Conservation (phyloP, 1,140 invertebrate species). For the Leptopilina clavipes region DNA sequence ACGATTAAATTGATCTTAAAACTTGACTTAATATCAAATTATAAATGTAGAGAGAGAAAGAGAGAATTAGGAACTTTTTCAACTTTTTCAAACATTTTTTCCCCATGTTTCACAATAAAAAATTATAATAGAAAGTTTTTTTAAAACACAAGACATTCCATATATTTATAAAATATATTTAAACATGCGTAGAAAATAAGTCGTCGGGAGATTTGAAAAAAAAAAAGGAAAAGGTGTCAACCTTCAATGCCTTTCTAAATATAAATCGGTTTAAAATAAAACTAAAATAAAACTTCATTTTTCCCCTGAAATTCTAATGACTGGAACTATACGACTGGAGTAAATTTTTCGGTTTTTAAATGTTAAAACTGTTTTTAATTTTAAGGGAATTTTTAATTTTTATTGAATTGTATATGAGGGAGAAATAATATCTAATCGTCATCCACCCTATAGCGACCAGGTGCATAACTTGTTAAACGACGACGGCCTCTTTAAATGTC, state of each 20-base stretch:
- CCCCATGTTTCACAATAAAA: neutral
- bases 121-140: slow-evolving; percentile 31
- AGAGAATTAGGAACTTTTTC: neutral
- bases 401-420: neutral
- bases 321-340: no score
- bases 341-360: no score
- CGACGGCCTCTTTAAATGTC: neutral
- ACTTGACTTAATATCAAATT: neutral
- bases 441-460: neutral
- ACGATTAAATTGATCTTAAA: slow-evolving; percentile 12
- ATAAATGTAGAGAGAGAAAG: neutral
- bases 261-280: slow-evolving; percentile 6
- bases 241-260: neutral
- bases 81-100: neutral
- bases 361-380: no score
- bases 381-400: no score
- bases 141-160: slow-evolving; percentile 2
- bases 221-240: neutral
- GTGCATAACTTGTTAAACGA: neutral
- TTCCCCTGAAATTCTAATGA: neutral
- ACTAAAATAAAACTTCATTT: neutral
- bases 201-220: neutral
- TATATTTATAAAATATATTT: neutral
- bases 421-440: neutral
- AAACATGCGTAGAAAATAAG: neutral